Evolutionary conservation across 2,113 vertebrate genomes (phyloP).

Genomic region (Sula dactylatra): DNA sequence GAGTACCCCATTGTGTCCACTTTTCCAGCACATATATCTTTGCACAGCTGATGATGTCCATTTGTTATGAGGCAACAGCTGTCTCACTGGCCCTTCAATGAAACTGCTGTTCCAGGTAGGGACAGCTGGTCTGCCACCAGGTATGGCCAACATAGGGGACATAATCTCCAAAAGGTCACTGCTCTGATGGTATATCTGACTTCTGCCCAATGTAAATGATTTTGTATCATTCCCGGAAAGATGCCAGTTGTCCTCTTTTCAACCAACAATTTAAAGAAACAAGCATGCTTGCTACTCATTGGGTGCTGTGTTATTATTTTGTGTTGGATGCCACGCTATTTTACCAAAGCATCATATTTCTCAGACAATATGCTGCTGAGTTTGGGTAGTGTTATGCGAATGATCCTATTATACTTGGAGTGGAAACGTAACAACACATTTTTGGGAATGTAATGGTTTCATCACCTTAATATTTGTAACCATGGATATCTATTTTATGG

Average conservation of each 20-base stretch:
- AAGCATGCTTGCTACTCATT: not conserved
- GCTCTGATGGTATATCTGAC: not conserved
- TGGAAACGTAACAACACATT: not conserved
- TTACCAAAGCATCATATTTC: not conserved
- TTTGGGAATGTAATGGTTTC: not conserved
- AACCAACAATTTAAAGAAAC: not conserved
- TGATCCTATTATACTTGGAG: not conserved
- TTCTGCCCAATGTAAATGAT: not conserved
- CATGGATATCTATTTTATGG: not conserved
- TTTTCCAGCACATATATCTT: slow-evolving; percentile 46
- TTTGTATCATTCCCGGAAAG: not conserved
- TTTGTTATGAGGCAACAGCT: slow-evolving; percentile 82
- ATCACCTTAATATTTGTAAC: not conserved
- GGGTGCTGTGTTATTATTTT: not conserved
- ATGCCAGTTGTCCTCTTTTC: not conserved
- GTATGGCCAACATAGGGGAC: slow-evolving; percentile 26
- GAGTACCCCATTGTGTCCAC: slow-evolving; percentile 73
- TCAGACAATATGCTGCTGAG: not conserved
- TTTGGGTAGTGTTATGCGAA: not conserved
- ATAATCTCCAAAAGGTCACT: not conserved
- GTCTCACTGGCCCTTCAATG: slow-evolving; percentile 66
- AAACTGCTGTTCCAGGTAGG: slow-evolving; percentile 80
- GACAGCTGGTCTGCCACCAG: slow-evolving; percentile 80
- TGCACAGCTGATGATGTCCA: slow-evolving; percentile 82
- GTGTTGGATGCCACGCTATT: not conserved